These are phyloP conservation scores for Lynx canadensis DNA, from an alignment of 2,113 vertebrate genomes.

Conservation along the genomic window DNA sequence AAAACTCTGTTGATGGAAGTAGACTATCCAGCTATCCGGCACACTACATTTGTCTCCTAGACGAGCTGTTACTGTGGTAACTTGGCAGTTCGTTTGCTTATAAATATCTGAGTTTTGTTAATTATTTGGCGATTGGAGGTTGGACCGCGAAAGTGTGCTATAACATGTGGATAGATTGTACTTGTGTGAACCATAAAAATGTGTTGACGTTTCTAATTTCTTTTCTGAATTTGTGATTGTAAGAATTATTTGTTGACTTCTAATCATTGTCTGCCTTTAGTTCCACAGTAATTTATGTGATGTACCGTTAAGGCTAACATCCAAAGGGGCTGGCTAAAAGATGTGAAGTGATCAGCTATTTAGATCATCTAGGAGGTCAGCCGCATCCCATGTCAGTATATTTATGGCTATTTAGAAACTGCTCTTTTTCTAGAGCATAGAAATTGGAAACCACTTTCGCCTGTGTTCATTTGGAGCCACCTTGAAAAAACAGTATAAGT, in stretches of 20 bases:
- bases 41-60: not conserved
- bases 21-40: not conserved
- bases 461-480: not conserved
- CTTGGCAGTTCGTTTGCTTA: not conserved
- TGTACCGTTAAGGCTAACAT: not conserved
- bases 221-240: not conserved
- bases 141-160: not conserved
- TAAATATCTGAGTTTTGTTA: not conserved
- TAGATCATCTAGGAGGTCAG: not conserved
- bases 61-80: conserved; percentile 4
- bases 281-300: not conserved
- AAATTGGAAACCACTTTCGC: not conserved
- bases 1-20: not conserved
- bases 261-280: not conserved
- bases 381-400: not conserved
- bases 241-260: not conserved
- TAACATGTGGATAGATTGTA: not conserved
- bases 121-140: not conserved
- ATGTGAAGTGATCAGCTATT: not conserved
- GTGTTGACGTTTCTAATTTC: not conserved
- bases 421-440: not conserved
- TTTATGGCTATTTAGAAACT: not conserved
- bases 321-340: not conserved
- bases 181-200: not conserved
- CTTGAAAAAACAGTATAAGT: not conserved